Conservation (phyloP, 1,140 invertebrate species). For the Macrocentrus cingulum region DNA sequence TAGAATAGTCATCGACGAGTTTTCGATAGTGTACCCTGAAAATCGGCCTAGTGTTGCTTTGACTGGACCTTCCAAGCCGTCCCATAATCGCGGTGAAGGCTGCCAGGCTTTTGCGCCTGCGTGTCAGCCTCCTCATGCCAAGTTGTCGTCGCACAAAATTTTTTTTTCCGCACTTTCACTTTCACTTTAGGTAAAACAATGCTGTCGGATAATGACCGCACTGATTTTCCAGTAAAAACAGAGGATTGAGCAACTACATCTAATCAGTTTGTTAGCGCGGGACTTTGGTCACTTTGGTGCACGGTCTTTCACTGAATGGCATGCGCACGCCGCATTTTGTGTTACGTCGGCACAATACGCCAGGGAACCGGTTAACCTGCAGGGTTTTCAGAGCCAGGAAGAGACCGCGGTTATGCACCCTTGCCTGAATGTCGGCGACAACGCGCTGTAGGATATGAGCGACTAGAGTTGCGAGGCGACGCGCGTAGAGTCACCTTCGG, state of each 20-base stretch:
- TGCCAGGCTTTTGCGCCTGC: slow-evolving; percentile 51
- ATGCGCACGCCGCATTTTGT: no score
- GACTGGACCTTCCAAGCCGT: slow-evolving; percentile 53
- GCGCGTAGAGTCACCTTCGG: slow-evolving; percentile 5
- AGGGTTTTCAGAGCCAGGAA: neutral
- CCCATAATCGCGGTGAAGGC: slow-evolving; percentile 59
- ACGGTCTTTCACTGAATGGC: no score
- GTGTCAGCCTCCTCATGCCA: slow-evolving; percentile 54
- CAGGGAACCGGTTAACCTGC: slow-evolving; percentile 13
- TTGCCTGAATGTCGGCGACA: neutral
- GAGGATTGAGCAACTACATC: no score
- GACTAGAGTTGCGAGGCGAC: neutral
- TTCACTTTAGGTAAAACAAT: neutral
- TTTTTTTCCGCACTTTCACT: slow-evolving; percentile 7
- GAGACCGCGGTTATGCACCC: neutral
- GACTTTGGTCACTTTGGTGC: no score
- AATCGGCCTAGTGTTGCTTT: slow-evolving; percentile 52
- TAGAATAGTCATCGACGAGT: slow-evolving; percentile 61
- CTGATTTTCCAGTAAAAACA: no score
- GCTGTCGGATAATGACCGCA: neutral
- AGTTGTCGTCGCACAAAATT: neutral
- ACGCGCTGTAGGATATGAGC: neutral
- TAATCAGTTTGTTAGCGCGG: no score
- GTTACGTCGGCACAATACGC: no score
- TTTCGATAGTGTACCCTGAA: slow-evolving; percentile 66